A percentile compares a stretch with the other conserved stretches of the same genome.
phyloP scores from a whole-genome alignment of 2,888 invertebrate species.

The Archaeoteleia sp. region DNA sequence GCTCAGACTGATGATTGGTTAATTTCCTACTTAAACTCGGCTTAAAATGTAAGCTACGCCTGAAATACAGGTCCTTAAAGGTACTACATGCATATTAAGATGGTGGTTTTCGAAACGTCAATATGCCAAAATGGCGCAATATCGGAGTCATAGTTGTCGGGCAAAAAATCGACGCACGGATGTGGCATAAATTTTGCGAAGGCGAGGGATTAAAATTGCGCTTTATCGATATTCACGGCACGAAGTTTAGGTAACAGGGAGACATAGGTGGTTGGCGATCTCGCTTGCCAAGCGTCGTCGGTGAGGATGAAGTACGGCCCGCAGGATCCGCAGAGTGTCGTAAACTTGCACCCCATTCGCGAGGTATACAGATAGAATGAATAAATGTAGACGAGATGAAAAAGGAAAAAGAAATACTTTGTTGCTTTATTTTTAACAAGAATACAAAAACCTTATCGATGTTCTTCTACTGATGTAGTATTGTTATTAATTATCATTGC shows the following conservation, averaged over 20 bases:
- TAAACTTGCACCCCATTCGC: conserved; percentile 35
- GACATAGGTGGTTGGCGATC: conserved; percentile 44
- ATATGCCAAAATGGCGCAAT: conserved; percentile 40
- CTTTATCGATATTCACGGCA: conserved; percentile 50
- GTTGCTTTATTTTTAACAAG: too few relatives aligned
- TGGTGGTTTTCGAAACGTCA: conserved; percentile 29
- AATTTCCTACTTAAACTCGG: conserved; percentile 25
- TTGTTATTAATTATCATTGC: too few relatives aligned
- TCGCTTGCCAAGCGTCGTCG: conserved; percentile 38
- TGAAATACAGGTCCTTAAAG: conserved; percentile 25
- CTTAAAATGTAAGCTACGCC: conserved; percentile 35
- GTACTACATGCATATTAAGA: conserved; percentile 31
- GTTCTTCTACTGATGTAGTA: too few relatives aligned
- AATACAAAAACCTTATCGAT: too few relatives aligned
- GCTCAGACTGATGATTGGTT: conserved; percentile 26
- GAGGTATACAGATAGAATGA: conserved; percentile 26
- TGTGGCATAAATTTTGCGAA: conserved; percentile 35
- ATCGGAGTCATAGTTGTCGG: conserved; percentile 32
- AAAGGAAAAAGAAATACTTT: neutral
- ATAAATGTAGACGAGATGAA: conserved; percentile 28
- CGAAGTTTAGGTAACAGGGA: conserved; percentile 52
- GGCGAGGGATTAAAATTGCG: conserved; percentile 50
- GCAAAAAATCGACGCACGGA: conserved; percentile 44
- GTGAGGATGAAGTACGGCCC: conserved; percentile 45
- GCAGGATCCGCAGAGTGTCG: conserved; percentile 42